Conservation (phyloP, 2,888 invertebrate species). For the Lepidocyrtinus sp. region DNA sequence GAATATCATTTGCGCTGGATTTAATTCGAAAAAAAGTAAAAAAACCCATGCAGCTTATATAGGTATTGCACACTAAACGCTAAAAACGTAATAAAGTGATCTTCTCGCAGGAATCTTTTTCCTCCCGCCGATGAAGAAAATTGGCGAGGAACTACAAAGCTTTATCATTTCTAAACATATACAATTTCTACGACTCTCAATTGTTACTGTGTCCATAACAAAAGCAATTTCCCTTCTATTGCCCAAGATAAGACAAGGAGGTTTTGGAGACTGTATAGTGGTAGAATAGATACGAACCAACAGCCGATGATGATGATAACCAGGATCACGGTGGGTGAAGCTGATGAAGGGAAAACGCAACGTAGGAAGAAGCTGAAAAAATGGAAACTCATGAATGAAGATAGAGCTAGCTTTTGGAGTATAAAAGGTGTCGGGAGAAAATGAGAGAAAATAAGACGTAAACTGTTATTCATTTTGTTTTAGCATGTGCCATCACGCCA, state of each 20-base stretch:
- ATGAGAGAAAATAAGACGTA: conserved; percentile 24
- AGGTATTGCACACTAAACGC: no score
- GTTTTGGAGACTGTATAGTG: no score
- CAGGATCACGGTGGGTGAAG: conserved; percentile 17
- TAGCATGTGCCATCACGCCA: conserved; percentile 37
- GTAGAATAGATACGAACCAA: no score
- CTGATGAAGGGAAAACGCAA: conserved; percentile 50
- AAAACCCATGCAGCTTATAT: no score
- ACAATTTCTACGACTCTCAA: conserved; percentile 37
- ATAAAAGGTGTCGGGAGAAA: conserved; percentile 18
- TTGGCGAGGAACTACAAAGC: conserved; percentile 8
- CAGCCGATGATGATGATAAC: conserved; percentile 38
- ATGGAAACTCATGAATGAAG: no score
- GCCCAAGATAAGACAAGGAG: conserved; percentile 14
- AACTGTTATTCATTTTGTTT: conserved; percentile 41
- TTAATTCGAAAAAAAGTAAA: no score
- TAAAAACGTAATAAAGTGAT: conserved; percentile 31
- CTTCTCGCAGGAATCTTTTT: conserved; percentile 46
- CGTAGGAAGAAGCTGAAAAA: background rate
- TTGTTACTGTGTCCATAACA: conserved; percentile 12
- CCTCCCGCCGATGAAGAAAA: conserved; percentile 25
- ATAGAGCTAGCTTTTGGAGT: no score
- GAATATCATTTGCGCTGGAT: background rate
- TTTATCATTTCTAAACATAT: conserved; percentile 47
- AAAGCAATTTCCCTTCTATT: conserved; percentile 18